Conservation (phyloP, 37 sponge, comb jelly and placozoan genomes). For the Crambe crambe region DNA sequence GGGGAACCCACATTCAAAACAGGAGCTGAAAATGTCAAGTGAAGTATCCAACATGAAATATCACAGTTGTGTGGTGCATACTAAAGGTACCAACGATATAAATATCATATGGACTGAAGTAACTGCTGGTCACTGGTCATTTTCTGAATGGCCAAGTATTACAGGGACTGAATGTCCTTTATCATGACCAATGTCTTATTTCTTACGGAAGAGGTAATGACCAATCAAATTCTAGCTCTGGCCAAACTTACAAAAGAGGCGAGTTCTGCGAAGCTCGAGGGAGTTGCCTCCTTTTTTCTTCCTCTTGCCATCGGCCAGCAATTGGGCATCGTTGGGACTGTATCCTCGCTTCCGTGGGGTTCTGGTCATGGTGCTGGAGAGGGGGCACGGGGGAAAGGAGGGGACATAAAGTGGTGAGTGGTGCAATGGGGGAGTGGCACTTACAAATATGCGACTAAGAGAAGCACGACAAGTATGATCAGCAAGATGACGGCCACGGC, state of each 20-base stretch:
- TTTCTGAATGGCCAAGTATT: too few relatives aligned
- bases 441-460: constrained; percentile 28
- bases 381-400: background rate
- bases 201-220: too few relatives aligned
- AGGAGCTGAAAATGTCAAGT: constrained; percentile 35
- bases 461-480: constrained; percentile 18
- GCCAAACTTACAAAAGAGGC: constrained; percentile 25
- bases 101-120: too few relatives aligned
- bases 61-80: too few relatives aligned
- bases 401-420: background rate
- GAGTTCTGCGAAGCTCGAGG: constrained; percentile 17
- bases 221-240: too few relatives aligned
- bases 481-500: constrained; percentile 29
- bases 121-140: too few relatives aligned
- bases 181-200: too few relatives aligned
- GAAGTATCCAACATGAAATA: too few relatives aligned
- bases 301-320: background rate
- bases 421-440: background rate
- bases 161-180: too few relatives aligned
- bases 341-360: background rate
- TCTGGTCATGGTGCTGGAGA: background rate
- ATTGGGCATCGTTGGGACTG: background rate
- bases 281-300: constrained; percentile 1
- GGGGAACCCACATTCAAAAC: constrained; percentile 32
- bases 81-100: too few relatives aligned